Base-by-base conservation (phyloP, 2,888 invertebrate genomes). In the Pilophorus perplexus region DNA sequence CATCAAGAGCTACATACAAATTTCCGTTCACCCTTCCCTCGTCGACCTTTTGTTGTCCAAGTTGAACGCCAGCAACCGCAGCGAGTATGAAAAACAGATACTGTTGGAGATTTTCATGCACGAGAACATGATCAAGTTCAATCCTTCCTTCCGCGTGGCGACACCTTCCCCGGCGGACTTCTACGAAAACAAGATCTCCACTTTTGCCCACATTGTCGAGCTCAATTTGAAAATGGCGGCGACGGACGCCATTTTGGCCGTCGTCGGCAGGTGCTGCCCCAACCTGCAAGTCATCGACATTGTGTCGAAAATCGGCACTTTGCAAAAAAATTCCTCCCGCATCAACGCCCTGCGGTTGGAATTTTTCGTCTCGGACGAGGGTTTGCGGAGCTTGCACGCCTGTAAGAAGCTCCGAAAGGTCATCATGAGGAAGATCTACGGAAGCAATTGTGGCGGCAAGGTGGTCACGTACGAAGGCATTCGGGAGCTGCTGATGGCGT, bases 401-500 rank as follows among this genome's bases (percentile, higher is more conserved):
- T 54, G 64, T 23, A 52, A 44, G 16, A 20, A 55, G 2, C 38
- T 67, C 8, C 40, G 27, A 25, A 42, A 46, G 22, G 64, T 67
- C n/a, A 48, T 64, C 27, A 67, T 67, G 67, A 48, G 64, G 16
- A 64, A 67, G 27, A 54, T 67, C 5, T 33, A 54, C 16, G 64
- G 67, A n/a, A 66, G 52, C 40, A 44, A 40, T 14, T 66, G 68
- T 25, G 68, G 68, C 5, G 68, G 68, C 2, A 46, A 66, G 33
- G 55, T 46, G 4, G 48, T 68, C 1, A 66, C 68, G 10, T 33
- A 68, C 38, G 62, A 46, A 42, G 68, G 68, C 3, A 60, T 68
- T 3, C 38, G 50, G 4, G 40, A 59, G 2, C 22, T 68, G n/a
- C 27, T 68, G 2, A 18, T 27, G 18, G 28, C 48, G 16, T 38